Evolutionary conservation across 2,888 invertebrate species (phyloP).

Genomic region (Tipula unca): DNA sequence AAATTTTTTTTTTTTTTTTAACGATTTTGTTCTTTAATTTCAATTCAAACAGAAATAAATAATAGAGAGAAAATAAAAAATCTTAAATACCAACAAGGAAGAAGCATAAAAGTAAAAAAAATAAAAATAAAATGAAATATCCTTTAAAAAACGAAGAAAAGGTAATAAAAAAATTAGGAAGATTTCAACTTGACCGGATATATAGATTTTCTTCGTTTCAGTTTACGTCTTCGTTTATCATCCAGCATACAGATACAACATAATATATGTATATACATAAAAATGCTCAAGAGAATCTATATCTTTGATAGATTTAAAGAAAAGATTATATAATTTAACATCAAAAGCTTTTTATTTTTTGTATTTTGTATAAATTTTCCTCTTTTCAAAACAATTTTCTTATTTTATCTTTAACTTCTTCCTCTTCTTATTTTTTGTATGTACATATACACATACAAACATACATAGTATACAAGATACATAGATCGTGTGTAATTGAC

Average conservation of each 20-base stretch:
- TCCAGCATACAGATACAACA: not conserved
- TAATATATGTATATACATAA: not conserved
- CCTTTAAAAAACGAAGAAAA: not conserved
- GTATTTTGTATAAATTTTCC: not conserved
- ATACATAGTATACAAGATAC: not conserved
- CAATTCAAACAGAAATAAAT: not conserved
- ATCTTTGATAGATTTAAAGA: not conserved
- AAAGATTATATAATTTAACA: not conserved
- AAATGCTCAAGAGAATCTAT: not conserved
- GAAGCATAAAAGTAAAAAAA: too few relatives aligned
- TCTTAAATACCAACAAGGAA: not conserved
- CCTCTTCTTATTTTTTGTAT: not conserved
- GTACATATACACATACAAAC: not conserved
- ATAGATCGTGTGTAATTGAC: not conserved
- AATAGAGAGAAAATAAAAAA: not conserved
- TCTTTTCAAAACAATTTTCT: not conserved
- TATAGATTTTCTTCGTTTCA: not conserved
- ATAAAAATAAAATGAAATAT: not conserved
- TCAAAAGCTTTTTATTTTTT: not conserved
- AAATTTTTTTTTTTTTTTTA: not conserved
- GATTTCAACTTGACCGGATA: constrained; percentile 14
- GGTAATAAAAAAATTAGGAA: not conserved
- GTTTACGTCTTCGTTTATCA: not conserved
- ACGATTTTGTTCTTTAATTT: not conserved
- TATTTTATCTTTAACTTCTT: not conserved